A percentile compares a stretch with the other conserved stretches of the same genome.
Conservation (phyloP, 2,113 vertebrate species). For the Entosphenus tridentatus region DNA sequence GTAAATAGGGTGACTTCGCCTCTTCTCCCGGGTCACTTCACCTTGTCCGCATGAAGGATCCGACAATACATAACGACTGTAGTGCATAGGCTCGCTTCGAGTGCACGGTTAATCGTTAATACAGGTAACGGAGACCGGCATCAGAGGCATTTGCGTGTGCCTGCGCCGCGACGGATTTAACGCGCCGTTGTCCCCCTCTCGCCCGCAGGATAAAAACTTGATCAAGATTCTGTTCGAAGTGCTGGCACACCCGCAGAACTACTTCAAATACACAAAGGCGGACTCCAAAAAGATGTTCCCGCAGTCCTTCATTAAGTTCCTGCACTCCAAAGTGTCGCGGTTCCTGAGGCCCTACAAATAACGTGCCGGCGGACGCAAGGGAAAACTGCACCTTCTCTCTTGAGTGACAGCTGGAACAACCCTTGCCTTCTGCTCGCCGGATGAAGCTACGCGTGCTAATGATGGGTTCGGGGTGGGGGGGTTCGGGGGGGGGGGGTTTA, state of each 20-base stretch:
- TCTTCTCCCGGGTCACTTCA: too few species aligned
- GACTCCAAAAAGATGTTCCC: conserved; percentile 99
- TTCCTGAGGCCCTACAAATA: conserved; percentile 72
- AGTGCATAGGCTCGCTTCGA: too few species aligned
- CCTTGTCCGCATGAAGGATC: too few species aligned
- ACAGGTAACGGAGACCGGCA: too few species aligned
- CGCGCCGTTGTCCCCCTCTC: background rate
- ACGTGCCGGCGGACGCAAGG: background rate
- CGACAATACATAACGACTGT: too few species aligned
- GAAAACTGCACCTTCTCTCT: background rate
- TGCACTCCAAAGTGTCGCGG: conserved; percentile 84
- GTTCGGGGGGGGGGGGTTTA: too few species aligned
- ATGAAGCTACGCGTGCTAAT: too few species aligned
- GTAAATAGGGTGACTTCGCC: too few species aligned
- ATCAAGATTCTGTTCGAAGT: conserved; percentile 93
- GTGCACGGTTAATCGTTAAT: too few species aligned
- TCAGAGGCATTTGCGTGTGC: too few species aligned
- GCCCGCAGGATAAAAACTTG: conserved; percentile 83
- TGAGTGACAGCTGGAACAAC: background rate
- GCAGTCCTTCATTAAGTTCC: conserved; percentile 78
- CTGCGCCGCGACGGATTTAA: background rate
- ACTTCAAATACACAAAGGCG: conserved; percentile 95
- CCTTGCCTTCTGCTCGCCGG: too few species aligned
- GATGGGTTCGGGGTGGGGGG: too few species aligned
- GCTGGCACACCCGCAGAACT: conserved; percentile 87